Conservation (phyloP, 2,797 vertebrate genomes). For the Coregonus ussuriensis region DNA sequence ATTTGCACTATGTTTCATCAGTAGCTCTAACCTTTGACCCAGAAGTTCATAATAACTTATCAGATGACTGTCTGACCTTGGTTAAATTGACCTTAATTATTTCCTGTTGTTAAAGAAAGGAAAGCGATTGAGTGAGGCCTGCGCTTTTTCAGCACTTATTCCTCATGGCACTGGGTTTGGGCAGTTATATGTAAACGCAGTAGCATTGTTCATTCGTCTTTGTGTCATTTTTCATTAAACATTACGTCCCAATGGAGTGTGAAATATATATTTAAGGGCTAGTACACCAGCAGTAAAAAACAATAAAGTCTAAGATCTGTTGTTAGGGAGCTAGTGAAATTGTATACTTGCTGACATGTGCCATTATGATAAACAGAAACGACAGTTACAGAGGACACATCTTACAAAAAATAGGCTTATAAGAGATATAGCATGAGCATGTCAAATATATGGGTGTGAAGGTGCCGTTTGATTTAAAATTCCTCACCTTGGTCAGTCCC, state of each 20-base stretch:
- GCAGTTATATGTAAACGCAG: slow-evolving; percentile 25
- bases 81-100: slow-evolving; percentile 88
- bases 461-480: slow-evolving; percentile 60
- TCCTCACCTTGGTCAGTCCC: slow-evolving; percentile 69
- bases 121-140: slow-evolving; percentile 69
- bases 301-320: not conserved
- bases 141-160: slow-evolving; percentile 33
- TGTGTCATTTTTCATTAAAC: slow-evolving; percentile 23
- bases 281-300: not conserved
- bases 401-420: not conserved
- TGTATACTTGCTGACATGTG: not conserved
- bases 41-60: slow-evolving; percentile 77
- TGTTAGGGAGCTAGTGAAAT: not conserved
- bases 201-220: slow-evolving; percentile 16
- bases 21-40: slow-evolving; percentile 79
- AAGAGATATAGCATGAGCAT: slow-evolving; percentile 13
- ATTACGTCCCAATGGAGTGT: not conserved
- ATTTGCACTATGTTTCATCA: slow-evolving; percentile 71
- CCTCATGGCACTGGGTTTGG: slow-evolving; percentile 23
- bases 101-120: slow-evolving; percentile 83
- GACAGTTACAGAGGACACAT: not conserved
- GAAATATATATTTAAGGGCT: not conserved
- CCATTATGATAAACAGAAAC: not conserved
- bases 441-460: slow-evolving; percentile 47
- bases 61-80: slow-evolving; percentile 85